Base-by-base conservation (phyloP, 2,113 vertebrate genomes). In the Melanotaenia duboulayi region DNA sequence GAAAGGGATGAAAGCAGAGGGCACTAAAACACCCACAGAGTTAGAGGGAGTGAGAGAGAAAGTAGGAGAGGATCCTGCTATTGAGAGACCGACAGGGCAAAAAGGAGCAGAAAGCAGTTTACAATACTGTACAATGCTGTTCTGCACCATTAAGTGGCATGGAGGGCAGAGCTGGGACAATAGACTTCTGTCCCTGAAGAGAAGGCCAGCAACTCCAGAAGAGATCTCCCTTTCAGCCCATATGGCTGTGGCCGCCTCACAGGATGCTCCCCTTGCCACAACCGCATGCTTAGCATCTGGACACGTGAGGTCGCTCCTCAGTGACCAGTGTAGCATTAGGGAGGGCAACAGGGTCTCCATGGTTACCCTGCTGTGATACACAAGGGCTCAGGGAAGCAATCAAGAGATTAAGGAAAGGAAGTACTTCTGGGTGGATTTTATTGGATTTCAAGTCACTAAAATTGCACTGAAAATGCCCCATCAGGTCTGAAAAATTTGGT, bases 81-180 rank as follows among this genome's bases (percentile, higher is more conserved):
- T 92, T 94, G 87, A 91, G 75, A 80, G 78, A 40, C 83, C 61
- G 79, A 87, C 79, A 71, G 84, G 82, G 77, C 80, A 59, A 90
- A 92, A 88, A 92, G 90, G 79, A 87, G 85, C 89, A 88, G 88
- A 89, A 89, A 89, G 86, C 91, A 90, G 89, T 92, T 93, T 88
- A 94, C 93, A 94, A 94, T 94, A 94, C 94, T 94, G 94, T 94
- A 94, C 92, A 93, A 92, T 93, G 90, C 90, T 92, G 92, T 90
- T 92, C 90, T 91, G 90, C 86, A 89, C 90, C 85, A 92, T 93
- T 94, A 94, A 94, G 91, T 91, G 86, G 87, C 81, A 83, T 83
- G 89, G 90, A 91, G 90, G 90, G 91, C 90, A 89, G 83, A 74
- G 59, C 54, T 0, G 6, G 83, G 80, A 94, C 89, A 92, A 93